Evolutionary conservation across 2,888 invertebrate species (phyloP).

Genomic region (Drosophila koepferae): DNA sequence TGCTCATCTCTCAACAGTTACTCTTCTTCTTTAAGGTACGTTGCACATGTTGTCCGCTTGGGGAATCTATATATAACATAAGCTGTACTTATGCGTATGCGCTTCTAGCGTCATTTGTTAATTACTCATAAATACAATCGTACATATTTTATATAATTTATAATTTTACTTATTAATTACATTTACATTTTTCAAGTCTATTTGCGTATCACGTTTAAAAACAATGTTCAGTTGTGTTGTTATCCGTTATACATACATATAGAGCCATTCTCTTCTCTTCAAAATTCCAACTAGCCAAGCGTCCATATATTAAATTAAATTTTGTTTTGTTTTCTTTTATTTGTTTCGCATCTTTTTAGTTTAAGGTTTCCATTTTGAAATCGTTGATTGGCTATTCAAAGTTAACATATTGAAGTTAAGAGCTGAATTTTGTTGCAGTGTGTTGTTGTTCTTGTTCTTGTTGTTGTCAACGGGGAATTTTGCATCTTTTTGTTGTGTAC

Average conservation of each 20-base stretch:
- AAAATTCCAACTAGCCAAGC: constrained; percentile 52
- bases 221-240: constrained; percentile 77
- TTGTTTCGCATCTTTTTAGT: constrained; percentile 19
- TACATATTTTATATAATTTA: constrained; percentile 71
- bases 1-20: constrained; percentile 39
- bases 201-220: constrained; percentile 80
- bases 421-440: constrained; percentile 33
- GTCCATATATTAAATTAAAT: constrained; percentile 30
- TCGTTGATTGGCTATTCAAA: constrained; percentile 63
- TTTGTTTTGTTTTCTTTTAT: constrained; percentile 1
- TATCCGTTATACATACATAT: constrained; percentile 68
- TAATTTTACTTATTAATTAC: constrained; percentile 79
- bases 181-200: constrained; percentile 77
- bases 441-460: constrained; percentile 40
- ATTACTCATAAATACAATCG: constrained; percentile 74
- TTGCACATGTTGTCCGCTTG: constrained; percentile 77
- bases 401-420: constrained; percentile 70
- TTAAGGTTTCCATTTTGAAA: constrained; percentile 36
- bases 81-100: constrained; percentile 74
- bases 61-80: constrained; percentile 69
- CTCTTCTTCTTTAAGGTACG: constrained; percentile 67
- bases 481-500: constrained; percentile 69
- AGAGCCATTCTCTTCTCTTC: constrained; percentile 45
- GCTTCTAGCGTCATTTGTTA: constrained; percentile 73
- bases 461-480: constrained; percentile 66